These are phyloP conservation scores for Amphipoea oculea DNA, from an alignment of 2,888 invertebrate genomes.

Conservation along the genomic window DNA sequence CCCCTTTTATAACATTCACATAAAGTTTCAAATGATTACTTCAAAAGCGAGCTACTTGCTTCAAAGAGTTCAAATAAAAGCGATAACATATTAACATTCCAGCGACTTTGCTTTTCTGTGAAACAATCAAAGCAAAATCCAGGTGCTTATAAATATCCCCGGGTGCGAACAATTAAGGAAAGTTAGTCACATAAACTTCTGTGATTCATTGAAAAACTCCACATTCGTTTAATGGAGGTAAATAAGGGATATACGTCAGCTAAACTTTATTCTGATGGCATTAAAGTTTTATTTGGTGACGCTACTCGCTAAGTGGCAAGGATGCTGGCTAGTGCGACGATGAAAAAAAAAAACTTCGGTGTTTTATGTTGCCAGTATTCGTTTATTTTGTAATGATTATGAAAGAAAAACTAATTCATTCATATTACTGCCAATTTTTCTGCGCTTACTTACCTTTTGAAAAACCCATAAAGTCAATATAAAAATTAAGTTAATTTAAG, in stretches of 20 bases:
- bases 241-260: constrained; percentile 36
- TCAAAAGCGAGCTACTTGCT: constrained; percentile 3
- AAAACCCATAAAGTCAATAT: background rate
- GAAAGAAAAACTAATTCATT: background rate
- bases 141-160: constrained; percentile 55
- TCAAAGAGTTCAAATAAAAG: constrained; percentile 24
- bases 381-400: background rate
- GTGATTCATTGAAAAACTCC: constrained; percentile 58
- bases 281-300: constrained; percentile 44
- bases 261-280: constrained; percentile 41
- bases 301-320: background rate
- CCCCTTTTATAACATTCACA: background rate
- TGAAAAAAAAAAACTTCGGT: background rate
- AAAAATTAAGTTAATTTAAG: background rate
- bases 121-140: constrained; percentile 56
- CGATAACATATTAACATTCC: constrained; percentile 44
- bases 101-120: constrained; percentile 13
- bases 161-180: constrained; percentile 61
- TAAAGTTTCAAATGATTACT: background rate
- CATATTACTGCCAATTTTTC: background rate
- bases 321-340: background rate
- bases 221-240: constrained; percentile 34
- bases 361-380: constrained; percentile 1
- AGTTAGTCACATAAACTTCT: constrained; percentile 53
- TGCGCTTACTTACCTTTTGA: background rate